Evolutionary conservation across 2,797 vertebrate genomes (phyloP), one percentile per base, ranked within the genome.

Genomic region (Crypturellus tataupa): DNA sequence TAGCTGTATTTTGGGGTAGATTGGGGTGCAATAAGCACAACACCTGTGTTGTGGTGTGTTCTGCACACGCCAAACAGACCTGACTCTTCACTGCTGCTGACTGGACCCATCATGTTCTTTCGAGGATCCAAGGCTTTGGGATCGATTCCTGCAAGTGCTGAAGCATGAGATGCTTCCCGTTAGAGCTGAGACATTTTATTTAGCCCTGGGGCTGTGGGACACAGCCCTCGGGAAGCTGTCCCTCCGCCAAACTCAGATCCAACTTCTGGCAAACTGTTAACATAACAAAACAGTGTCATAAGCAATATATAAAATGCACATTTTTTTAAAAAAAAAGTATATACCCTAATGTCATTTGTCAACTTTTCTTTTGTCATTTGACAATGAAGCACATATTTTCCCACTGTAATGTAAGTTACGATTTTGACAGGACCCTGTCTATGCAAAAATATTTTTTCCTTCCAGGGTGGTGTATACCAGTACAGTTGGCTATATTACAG

Each of bases 401-500:
- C 33, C 31, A 56, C 64, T 67, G 2, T 73, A 56, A 63, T 4
- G 6, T 37, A 76, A 86, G 40, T 79, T 37, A 84, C 27, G 21
- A 31, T 35, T 87, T 92, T 55, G 44, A 84, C 3, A 53, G 71
- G 17, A 80, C 0, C 1, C 10, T 40, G 81, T 42, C 44, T 46
- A 65, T 33, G 49, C 56, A 91, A 70, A 93, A 94, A 65, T 59
- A 1, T 88, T 96, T 92, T 87, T 64, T 86, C 60, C 78, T 93
- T 58, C 9, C 5, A 53, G 70, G 49, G 44, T 72, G 39, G 40
- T 95, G 84, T 81, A 86, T 87, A 21, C 67, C 18, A 76, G 51
- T n/a, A n/a, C 23, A 77, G 24, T 82, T 90, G 91, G 85, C 86
- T 83, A 80, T 33, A 68, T 13, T 82, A 64, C 12, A 82, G 12